Base-by-base conservation (phyloP, 1,140 invertebrate species). In the Drosophila subobscura region DNA sequence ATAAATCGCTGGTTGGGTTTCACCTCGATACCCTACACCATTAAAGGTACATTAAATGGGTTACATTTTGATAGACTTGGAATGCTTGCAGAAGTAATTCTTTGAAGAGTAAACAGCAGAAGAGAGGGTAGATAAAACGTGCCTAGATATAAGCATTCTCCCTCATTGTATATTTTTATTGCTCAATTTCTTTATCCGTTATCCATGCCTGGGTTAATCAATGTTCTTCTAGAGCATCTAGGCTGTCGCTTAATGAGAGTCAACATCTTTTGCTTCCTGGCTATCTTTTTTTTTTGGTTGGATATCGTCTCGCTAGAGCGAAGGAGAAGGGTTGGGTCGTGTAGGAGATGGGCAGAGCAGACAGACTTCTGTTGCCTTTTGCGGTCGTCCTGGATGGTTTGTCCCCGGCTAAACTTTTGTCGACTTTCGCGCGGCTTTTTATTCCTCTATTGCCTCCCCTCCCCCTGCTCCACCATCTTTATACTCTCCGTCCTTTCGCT, bases 371-470 rank as follows among this genome's bases (percentile, higher is more conserved):
- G 67, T 76, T 58, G 77, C 72, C 72, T 81, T 67, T 51, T 81
- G 81, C 59, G 81, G 81, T 86, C 60, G 77, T 45, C 66, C 59
- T 56, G 75, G 70, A 83, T 55, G 65, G 77, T 61, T 85, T 77
- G 80, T 61, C 64, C 61, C 58, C 72, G 81, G 63, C 76, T 72
- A 72, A 85, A 85, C 61, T 83, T 85, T 84, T 84, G 80, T 73
- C 76, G 73, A 86, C 77, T 81, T 65, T 81, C 42, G 54, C 54
- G 65, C 65, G 65, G 65, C 61, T 66, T 66, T 67, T 22, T 41
- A 51, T 53, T 40, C 60, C 50, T 41, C 25, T 6, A 27, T 27
- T 27, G 25, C 25, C 29, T 7, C 29, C 10, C 5, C 5, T 12
- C 10, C 10, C 4, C 33, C 3, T 12, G 16, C 16, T 20, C 16